These are phyloP conservation scores for Microctenopoma stevenorrisi DNA, from an alignment of 2,797 vertebrate species.

Conservation along the genomic window DNA sequence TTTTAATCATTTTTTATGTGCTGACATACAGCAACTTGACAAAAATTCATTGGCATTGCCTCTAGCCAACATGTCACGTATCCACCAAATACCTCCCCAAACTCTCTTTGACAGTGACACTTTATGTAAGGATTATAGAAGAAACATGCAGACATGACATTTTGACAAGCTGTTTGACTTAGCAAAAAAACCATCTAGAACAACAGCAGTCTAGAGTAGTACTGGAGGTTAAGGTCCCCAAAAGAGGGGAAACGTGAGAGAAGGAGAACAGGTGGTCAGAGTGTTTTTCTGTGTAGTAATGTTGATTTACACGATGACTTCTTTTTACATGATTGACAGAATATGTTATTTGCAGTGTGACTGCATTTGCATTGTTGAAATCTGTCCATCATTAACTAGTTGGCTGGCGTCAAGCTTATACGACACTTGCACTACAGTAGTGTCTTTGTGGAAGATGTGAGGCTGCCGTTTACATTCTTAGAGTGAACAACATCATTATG, in stretches of 20 bases:
- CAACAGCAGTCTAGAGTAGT: background rate
- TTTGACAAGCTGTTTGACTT: slow-evolving; percentile 40
- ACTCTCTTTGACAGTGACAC: slow-evolving; percentile 49
- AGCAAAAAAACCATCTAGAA: slow-evolving; percentile 31
- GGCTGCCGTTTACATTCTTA: slow-evolving; percentile 3
- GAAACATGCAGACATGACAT: slow-evolving; percentile 45
- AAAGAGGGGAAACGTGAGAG: background rate
- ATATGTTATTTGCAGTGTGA: background rate
- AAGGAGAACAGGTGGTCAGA: background rate
- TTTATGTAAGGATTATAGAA: slow-evolving; percentile 39
- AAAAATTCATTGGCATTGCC: slow-evolving; percentile 22
- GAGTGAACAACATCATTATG: slow-evolving; percentile 12
- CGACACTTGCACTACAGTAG: background rate
- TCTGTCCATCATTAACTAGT: background rate
- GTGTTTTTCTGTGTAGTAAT: background rate
- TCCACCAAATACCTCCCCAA: slow-evolving; percentile 30
- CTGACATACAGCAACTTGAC: slow-evolving; percentile 26
- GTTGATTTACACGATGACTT: background rate
- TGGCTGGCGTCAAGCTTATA: background rate
- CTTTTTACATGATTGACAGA: background rate
- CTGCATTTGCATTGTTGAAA: background rate
- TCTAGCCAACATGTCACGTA: slow-evolving; percentile 24
- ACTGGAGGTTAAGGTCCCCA: background rate
- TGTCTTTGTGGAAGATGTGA: background rate
- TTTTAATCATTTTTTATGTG: slow-evolving; percentile 12